Conservation (phyloP, 2,888 invertebrate species). For the Diloba caeruleocephala region DNA sequence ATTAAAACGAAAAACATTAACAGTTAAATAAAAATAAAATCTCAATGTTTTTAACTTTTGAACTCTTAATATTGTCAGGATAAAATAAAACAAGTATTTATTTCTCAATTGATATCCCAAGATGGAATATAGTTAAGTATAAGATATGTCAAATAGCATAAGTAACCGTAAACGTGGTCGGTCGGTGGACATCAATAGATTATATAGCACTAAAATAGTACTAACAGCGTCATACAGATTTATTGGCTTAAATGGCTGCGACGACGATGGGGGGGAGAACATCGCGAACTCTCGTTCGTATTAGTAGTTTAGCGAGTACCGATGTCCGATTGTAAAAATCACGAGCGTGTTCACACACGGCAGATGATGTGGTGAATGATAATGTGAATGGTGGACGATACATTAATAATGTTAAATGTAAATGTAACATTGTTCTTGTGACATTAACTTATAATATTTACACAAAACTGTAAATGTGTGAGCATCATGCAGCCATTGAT, state of each 20-base stretch:
- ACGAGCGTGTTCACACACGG: not conserved
- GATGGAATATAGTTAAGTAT: not conserved
- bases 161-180: not conserved
- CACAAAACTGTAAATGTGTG: too few relatives aligned
- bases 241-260: conserved; percentile 43
- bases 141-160: not conserved
- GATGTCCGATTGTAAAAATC: not conserved
- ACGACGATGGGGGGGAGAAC: conserved; percentile 21
- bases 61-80: not conserved
- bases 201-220: conserved; percentile 9
- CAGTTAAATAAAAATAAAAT: not conserved
- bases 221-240: conserved; percentile 30
- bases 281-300: not conserved
- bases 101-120: not conserved
- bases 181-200: conserved; percentile 10
- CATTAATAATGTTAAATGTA: too few relatives aligned
- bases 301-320: not conserved
- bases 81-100: not conserved
- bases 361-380: conserved; percentile 3
- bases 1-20: not conserved
- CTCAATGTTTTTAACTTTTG: not conserved
- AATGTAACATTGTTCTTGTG: too few relatives aligned
- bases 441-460: too few relatives aligned
- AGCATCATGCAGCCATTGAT: too few relatives aligned
- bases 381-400: conserved; percentile 3